Evolutionary conservation across 2,113 vertebrate genomes (phyloP).

Genomic region (Pipra filicauda): DNA sequence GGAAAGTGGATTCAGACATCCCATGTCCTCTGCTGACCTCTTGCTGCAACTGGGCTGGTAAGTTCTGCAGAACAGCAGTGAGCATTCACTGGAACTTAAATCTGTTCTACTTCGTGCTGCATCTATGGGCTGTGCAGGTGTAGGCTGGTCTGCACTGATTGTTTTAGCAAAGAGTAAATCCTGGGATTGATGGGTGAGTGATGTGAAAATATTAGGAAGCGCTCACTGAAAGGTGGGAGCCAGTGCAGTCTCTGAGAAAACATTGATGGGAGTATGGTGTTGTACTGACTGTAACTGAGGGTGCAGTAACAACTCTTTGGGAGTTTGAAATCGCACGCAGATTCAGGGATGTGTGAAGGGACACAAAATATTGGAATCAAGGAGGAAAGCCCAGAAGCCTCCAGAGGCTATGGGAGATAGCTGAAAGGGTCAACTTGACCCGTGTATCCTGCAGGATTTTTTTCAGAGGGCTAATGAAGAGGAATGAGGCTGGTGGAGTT

Average conservation of each 20-base stretch:
- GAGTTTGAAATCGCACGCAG: not conserved
- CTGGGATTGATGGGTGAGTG: not conserved
- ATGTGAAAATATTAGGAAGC: not conserved
- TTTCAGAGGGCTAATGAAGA: not conserved
- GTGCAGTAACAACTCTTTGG: not conserved
- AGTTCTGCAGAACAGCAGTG: not conserved
- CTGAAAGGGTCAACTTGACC: not conserved
- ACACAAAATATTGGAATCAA: not conserved
- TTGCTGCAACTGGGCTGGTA: not conserved
- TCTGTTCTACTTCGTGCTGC: not conserved
- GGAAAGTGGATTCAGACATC: not conserved
- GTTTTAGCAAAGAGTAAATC: not conserved
- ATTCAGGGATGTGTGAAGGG: not conserved
- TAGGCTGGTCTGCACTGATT: accelerated
- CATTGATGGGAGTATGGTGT: accelerated
- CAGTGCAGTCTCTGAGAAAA: not conserved
- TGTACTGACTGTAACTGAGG: not conserved
- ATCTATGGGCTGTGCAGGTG: not conserved
- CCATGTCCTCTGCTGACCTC: not conserved
- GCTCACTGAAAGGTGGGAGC: not conserved
- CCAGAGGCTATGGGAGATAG: not conserved
- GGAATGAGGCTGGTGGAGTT: not conserved
- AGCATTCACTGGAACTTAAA: not conserved
- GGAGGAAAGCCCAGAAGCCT: not conserved
- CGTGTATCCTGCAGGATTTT: not conserved